Percentiles rank a stretch among this genome's conserved stretches.
Conservation (phyloP, 2,888 invertebrate genomes). For the Pteria penguin region DNA sequence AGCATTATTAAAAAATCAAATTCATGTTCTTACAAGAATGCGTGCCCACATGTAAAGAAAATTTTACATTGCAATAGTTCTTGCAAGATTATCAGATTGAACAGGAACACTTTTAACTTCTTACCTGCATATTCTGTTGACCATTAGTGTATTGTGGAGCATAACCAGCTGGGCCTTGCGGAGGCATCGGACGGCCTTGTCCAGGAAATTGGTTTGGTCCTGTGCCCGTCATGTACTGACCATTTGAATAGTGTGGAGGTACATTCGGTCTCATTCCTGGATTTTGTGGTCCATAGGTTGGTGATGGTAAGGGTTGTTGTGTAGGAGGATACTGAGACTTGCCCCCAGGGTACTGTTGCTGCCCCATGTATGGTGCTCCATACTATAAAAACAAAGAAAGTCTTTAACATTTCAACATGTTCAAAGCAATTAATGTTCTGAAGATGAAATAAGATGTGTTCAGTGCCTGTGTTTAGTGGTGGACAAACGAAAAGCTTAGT, state of each 20-base stretch:
- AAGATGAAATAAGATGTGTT: too few relatives aligned
- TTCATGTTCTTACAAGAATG: too few relatives aligned
- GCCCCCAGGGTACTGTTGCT: constrained; percentile 68
- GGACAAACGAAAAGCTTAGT: too few relatives aligned
- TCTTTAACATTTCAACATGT: too few relatives aligned
- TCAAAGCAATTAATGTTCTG: too few relatives aligned
- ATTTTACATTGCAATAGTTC: too few relatives aligned
- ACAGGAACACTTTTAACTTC: constrained; percentile 5
- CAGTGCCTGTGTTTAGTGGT: too few relatives aligned
- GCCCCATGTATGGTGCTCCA: constrained; percentile 56
- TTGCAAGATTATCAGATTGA: background rate
- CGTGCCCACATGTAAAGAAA: too few relatives aligned
- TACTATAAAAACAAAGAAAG: constrained; percentile 50
- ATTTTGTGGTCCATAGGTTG: constrained; percentile 69
- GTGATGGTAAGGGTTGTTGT: constrained; percentile 77
- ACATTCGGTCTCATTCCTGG: constrained; percentile 71
- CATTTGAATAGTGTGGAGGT: constrained; percentile 69
- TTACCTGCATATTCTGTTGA: constrained; percentile 65
- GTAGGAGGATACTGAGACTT: constrained; percentile 74
- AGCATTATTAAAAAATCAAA: too few relatives aligned
- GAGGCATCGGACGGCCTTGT: constrained; percentile 54
- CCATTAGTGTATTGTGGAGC: constrained; percentile 50
- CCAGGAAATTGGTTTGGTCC: constrained; percentile 67
- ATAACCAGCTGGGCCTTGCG: constrained; percentile 55
- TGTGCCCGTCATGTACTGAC: constrained; percentile 71